phyloP scores from a whole-genome alignment of 2,797 vertebrate species.

The Luscinia megarhynchos region DNA sequence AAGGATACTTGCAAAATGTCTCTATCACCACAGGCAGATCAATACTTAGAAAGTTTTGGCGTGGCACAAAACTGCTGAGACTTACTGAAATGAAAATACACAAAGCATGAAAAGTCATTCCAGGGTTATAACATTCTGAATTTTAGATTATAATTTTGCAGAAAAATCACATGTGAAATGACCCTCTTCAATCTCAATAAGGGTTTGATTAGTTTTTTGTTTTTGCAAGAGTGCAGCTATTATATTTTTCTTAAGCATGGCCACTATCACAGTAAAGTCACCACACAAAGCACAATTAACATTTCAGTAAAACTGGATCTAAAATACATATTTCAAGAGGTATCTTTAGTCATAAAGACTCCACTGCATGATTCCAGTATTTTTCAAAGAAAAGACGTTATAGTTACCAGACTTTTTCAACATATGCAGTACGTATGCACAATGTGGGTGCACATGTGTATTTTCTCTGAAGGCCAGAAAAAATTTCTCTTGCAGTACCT shows the following conservation, averaged over 20 bases:
- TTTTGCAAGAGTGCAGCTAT: not conserved
- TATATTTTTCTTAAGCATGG: not conserved
- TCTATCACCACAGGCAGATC: slow-evolving; percentile 93
- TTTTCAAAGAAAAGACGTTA: slow-evolving; percentile 15
- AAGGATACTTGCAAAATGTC: slow-evolving; percentile 99
- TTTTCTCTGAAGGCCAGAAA: not conserved
- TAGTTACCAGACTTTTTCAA: not conserved
- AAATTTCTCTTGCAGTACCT: not conserved
- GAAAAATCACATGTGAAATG: not conserved
- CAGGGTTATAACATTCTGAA: not conserved
- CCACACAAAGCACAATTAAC: not conserved
- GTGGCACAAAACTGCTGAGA: slow-evolving; percentile 94
- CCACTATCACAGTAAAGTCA: not conserved
- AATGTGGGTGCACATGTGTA: not conserved
- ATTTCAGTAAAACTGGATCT: not conserved
- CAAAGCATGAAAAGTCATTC: slow-evolving; percentile 28
- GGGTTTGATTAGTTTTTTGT: not conserved
- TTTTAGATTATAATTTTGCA: not conserved
- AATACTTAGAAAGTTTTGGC: slow-evolving; percentile 90
- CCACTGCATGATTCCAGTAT: not conserved
- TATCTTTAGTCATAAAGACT: not conserved
- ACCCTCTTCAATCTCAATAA: not conserved
- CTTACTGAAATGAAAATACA: slow-evolving; percentile 84
- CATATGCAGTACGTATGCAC: not conserved
- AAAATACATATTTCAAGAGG: not conserved